Evolutionary conservation across 2,797 vertebrate genomes (phyloP).

Genomic region (Sebastes goodei): DNA sequence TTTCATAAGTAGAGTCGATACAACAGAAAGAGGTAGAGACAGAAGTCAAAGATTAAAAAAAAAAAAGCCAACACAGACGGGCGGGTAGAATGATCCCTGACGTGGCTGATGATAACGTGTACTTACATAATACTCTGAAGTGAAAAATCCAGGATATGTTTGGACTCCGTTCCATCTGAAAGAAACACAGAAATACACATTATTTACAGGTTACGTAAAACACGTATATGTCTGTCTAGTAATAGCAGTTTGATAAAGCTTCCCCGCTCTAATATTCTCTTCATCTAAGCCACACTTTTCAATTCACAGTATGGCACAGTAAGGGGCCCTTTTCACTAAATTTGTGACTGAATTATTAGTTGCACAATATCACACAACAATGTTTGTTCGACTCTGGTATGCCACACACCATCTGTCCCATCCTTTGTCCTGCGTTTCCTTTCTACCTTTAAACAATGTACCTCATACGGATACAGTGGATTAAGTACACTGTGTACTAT

Average conservation of each 20-base stretch:
- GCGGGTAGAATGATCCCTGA: background rate
- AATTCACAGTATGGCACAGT: background rate
- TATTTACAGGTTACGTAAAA: background rate
- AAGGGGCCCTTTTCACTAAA: background rate
- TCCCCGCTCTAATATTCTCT: background rate
- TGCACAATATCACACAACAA: background rate
- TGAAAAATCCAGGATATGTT: conserved; percentile 99
- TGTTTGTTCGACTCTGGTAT: background rate
- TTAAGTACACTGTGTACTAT: background rate
- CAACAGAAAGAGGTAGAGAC: background rate
- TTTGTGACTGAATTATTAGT: background rate
- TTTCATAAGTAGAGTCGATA: conserved; percentile 9
- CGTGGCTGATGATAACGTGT: background rate
- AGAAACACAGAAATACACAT: background rate
- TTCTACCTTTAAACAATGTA: background rate
- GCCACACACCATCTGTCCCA: background rate
- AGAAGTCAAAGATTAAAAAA: conserved; percentile 14
- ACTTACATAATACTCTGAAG: conserved; percentile 96
- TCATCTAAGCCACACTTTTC: background rate
- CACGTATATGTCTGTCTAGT: background rate
- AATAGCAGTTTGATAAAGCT: background rate
- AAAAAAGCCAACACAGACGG: background rate
- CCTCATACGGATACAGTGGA: background rate
- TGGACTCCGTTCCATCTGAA: conserved; percentile 96
- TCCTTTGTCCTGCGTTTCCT: background rate